These are phyloP conservation scores for Drosophila algonquin DNA, from an alignment of 2,888 invertebrate genomes.

Conservation along the genomic window DNA sequence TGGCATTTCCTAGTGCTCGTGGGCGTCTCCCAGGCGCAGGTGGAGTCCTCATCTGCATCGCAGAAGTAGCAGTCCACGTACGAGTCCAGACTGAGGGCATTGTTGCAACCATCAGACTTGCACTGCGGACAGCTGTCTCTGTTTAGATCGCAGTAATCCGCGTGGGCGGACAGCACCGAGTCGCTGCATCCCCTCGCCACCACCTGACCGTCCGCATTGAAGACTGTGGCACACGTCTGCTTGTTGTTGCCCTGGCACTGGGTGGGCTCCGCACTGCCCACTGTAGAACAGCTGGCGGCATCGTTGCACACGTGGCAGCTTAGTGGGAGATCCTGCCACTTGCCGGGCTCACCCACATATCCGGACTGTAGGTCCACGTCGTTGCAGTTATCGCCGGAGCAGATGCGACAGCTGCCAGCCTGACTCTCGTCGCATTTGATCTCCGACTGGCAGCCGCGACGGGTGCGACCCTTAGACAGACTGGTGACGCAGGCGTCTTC, in stretches of 20 bases:
- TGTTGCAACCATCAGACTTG: slow-evolving; percentile 81
- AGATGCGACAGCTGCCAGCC: slow-evolving; percentile 66
- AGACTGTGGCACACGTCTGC: slow-evolving; percentile 80
- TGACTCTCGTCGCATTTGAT: slow-evolving; percentile 63
- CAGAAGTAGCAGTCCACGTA: slow-evolving; percentile 78
- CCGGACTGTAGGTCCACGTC: slow-evolving; percentile 56
- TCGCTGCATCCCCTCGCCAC: slow-evolving; percentile 80
- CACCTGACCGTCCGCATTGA: slow-evolving; percentile 59
- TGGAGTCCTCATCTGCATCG: slow-evolving; percentile 62
- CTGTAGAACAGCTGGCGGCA: slow-evolving; percentile 54
- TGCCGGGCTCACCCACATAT: slow-evolving; percentile 77
- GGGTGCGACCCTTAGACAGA: slow-evolving; percentile 62
- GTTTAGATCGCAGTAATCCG: slow-evolving; percentile 70
- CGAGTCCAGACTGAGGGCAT: slow-evolving; percentile 51
- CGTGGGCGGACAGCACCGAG: slow-evolving; percentile 46
- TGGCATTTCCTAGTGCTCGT: slow-evolving; percentile 70
- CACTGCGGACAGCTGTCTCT: slow-evolving; percentile 66
- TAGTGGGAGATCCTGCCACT: slow-evolving; percentile 81
- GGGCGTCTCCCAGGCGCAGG: slow-evolving; percentile 56
- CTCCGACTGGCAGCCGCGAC: slow-evolving; percentile 77
- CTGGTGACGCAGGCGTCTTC: slow-evolving; percentile 70
- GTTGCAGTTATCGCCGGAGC: slow-evolving; percentile 75
- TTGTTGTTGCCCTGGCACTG: slow-evolving; percentile 72
- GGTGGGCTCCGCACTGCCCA: slow-evolving; percentile 6
- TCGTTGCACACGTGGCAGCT: slow-evolving; percentile 71